Base-by-base conservation (phyloP, 2,888 invertebrate genomes). In the Microctonus brassicae region DNA sequence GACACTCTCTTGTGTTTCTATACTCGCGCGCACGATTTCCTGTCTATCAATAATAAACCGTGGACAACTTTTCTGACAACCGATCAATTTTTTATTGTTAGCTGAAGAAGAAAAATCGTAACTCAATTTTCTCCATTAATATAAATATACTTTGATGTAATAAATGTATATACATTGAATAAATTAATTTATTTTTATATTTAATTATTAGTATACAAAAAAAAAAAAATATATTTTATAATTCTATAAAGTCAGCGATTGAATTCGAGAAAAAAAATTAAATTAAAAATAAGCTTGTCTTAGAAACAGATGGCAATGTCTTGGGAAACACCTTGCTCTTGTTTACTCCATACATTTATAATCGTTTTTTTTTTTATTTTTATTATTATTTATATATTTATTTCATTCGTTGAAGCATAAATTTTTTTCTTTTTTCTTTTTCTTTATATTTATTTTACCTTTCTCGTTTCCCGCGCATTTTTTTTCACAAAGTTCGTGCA, bases 271-370 rank as follows among this genome's bases (percentile, higher is more conserved):
- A 47, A 63, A 73, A 71, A 75, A 73, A 29, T n/a, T 53, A 55
- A 22, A 53, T 4, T 9, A 53, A 53, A 33, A 60, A 60, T 60
- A 34, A 34, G n/a, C 13, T 60, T 60, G 26, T 47, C 4, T 17
- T 47, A 20, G 52, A 70, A 71, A 73, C 74, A 76, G 73, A 71
- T 74, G 74, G 47, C 69, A 69, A 69, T 73, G 71, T 73, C 74
- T 67, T 53, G 29, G 61, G 7, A 52, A 71, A 73, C 71, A 71
- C 69, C 69, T 74, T 61, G 58, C 62, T 53, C 70, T 60, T 63
- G 66, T 68, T 53, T 53, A 62, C 71, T 69, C 55, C 63, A 63
- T 53, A 55, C n/a, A n/a, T n/a, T n/a, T n/a, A n/a, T n/a, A n/a
- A n/a, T n/a, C n/a, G n/a, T n/a, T n/a, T n/a, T 69, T n/a, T n/a